phyloP scores from a whole-genome alignment of 92 coral and sea anemone genomes.

The Bergia puertoricense region DNA sequence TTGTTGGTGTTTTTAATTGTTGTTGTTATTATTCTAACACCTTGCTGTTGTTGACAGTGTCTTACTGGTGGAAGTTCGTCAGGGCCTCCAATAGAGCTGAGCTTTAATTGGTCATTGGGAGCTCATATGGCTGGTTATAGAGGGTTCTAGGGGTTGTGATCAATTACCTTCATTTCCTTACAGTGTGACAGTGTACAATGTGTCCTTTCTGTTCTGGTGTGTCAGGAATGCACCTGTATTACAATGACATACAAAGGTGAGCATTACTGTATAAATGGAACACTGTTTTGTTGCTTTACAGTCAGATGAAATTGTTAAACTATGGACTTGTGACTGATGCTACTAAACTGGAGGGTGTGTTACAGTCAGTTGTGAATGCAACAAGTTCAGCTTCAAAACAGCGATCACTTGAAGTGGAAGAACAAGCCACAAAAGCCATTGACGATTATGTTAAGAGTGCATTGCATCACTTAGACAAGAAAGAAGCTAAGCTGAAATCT shows the following conservation, averaged over 20 bases:
- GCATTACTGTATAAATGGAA: no score
- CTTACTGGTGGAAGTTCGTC: no score
- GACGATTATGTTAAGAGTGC: slow-evolving; percentile 61
- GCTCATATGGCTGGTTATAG: no score
- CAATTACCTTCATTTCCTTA: no score
- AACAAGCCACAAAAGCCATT: slow-evolving; percentile 48
- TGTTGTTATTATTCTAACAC: not conserved
- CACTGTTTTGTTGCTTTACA: slow-evolving; percentile 13
- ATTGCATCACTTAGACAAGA: slow-evolving; percentile 67
- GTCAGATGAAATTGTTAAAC: slow-evolving; percentile 94
- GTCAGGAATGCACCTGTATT: no score
- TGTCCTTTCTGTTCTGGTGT: no score
- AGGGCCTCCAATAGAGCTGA: no score
- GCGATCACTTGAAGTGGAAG: slow-evolving; percentile 51
- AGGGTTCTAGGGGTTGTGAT: no score
- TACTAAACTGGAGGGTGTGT: slow-evolving; percentile 73
- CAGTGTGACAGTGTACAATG: no score
- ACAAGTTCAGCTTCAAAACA: slow-evolving; percentile 16
- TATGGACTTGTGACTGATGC: slow-evolving; percentile 83
- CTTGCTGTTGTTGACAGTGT: not conserved
- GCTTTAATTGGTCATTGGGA: no score
- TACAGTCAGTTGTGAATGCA: slow-evolving; percentile 49
- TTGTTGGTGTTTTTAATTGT: not conserved
- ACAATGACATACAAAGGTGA: no score
- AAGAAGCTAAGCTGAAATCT: slow-evolving; percentile 71